Base-by-base conservation (phyloP, 2,888 invertebrate genomes). In the Orthonevra nobilis region DNA sequence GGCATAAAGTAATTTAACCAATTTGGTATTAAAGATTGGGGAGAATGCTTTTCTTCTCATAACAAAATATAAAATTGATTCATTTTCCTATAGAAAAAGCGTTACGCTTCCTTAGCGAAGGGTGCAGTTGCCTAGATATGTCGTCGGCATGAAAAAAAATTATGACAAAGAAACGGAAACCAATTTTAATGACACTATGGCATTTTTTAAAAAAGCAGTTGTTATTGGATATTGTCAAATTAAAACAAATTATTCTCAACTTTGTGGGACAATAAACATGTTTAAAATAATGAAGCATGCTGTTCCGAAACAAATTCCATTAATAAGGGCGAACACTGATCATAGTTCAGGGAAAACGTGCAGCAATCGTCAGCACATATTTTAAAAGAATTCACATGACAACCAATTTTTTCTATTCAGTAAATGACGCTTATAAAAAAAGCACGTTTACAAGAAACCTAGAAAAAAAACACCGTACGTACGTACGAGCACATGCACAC, bases 1-100 rank as follows among this genome's bases (percentile, higher is more conserved):
- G 63, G 63, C 40, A 75, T 48, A 75, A 63, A 63, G 50, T 70
- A 75, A 75, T 69, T 75, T 75, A 50, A 63, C 50, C 48, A 75
- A 63, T 75, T 69, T 52, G 36, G 36, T 69, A 75, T 75, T 70
- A 75, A 17, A 23, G 50, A 61, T 42, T 56, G 70, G 19, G 40
- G 56, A 61, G 63, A 70, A 28, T 28, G 69, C 42, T 46, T 14
- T 12, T 60, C 14, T 60, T 28, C 10, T 15, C 1, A 15, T 34
- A 14, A 46, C 20, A 46, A 46, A 46, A 46, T 46, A 46, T 28
- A 19, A 54, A 66, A 56, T 66, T 66, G 34, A 46, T 64, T 52
- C 34, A 32, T 17, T 23, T 64, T 23, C 20, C 20, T 10, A 6
- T 40, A 50, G 34, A 15, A 28, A 54, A 38, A 15, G 7, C 26